Percentiles rank a stretch among this genome's conserved stretches.
phyloP scores from a whole-genome alignment of 2,797 vertebrate species.

The Buphagus erythrorhynchus region DNA sequence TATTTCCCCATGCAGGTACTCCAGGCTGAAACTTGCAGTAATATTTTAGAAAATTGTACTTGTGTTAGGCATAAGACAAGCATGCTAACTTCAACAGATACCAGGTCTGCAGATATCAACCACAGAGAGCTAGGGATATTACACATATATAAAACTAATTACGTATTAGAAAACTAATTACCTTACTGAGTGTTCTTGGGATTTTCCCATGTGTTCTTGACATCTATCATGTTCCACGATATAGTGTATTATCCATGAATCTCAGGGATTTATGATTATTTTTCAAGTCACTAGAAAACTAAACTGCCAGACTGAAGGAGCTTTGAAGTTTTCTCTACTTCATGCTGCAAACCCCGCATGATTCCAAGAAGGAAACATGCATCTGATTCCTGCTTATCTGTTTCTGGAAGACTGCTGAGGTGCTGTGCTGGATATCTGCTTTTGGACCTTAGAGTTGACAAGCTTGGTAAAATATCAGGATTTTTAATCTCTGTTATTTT shows the following conservation, averaged over 20 bases:
- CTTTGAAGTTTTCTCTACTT: background rate
- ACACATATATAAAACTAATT: background rate
- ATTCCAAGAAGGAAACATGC: background rate
- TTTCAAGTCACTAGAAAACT: background rate
- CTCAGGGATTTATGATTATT: background rate
- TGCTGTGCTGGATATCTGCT: background rate
- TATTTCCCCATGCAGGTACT: background rate
- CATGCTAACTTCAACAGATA: background rate
- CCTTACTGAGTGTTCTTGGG: background rate
- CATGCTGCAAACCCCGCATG: background rate
- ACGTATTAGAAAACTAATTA: background rate
- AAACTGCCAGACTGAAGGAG: background rate
- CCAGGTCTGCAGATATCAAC: background rate
- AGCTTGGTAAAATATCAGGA: background rate
- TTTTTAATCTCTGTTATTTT: background rate
- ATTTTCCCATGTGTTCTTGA: background rate
- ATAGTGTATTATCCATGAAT: background rate
- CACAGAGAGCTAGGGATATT: background rate
- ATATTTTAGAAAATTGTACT: background rate
- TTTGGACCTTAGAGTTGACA: background rate
- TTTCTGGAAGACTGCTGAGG: background rate
- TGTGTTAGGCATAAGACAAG: background rate
- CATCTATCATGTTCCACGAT: rapidly evolving
- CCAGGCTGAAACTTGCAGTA: background rate
- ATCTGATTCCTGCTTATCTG: background rate